These are phyloP conservation scores for Drosophila ezoana DNA, from an alignment of 2,888 invertebrate genomes.

Conservation along the genomic window DNA sequence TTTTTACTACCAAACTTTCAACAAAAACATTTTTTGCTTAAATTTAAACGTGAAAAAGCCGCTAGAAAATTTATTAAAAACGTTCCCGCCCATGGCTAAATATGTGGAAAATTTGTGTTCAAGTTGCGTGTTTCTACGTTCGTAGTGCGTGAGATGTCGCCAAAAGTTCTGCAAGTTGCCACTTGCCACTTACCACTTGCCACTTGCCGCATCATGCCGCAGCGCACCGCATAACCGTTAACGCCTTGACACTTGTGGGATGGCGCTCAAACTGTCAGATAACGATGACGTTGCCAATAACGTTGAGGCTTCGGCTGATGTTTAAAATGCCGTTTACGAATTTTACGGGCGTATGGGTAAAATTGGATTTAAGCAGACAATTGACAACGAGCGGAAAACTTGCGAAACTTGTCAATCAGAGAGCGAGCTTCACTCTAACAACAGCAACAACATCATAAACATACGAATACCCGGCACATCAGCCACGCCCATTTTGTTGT, in stretches of 20 bases:
- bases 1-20: not conserved
- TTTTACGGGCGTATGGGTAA: constrained; percentile 51
- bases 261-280: constrained; percentile 65
- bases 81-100: constrained; percentile 26
- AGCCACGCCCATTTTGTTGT: constrained; percentile 48
- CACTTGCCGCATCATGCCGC: not conserved
- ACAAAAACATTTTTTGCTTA: not conserved
- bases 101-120: constrained; percentile 46
- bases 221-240: constrained; percentile 50
- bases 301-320: constrained; percentile 47
- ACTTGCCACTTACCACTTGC: constrained; percentile 14
- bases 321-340: constrained; percentile 68
- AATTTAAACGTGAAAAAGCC: not conserved
- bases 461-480: constrained; percentile 15
- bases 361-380: constrained; percentile 78
- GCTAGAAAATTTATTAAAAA: not conserved
- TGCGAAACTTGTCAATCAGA: constrained; percentile 69
- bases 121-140: constrained; percentile 31
- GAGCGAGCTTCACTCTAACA: constrained; percentile 54
- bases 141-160: constrained; percentile 54
- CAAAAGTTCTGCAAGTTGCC: constrained; percentile 48
- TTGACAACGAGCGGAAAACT: constrained; percentile 69
- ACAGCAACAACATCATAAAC: constrained; percentile 53
- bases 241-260: constrained; percentile 61
- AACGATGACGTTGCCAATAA: constrained; percentile 75